phyloP scores from a whole-genome alignment of 2,113 vertebrate genomes.

The Miniopterus natalensis region DNA sequence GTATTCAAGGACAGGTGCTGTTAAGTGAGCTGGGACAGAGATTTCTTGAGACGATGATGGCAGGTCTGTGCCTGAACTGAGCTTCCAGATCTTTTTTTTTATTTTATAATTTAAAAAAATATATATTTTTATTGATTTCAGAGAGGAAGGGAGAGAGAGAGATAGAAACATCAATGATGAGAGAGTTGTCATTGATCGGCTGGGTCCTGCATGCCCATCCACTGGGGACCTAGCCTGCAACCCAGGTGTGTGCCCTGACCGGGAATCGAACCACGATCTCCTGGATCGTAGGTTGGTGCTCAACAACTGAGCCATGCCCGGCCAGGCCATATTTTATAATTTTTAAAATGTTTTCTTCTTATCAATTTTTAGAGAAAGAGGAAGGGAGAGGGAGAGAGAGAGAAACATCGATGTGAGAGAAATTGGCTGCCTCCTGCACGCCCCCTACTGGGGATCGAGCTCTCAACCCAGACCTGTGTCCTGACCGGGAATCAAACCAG shows the following conservation, averaged over 20 bases:
- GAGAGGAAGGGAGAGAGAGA: too few relatives aligned
- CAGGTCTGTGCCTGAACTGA: not conserved
- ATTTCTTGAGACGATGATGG: not conserved
- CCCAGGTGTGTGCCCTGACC: too few relatives aligned
- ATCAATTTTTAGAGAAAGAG: not conserved
- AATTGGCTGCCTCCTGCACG: not conserved
- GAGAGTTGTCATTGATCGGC: too few relatives aligned
- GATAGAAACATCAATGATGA: too few relatives aligned
- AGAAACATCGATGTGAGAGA: not conserved
- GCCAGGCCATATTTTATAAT: too few relatives aligned
- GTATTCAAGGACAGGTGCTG: not conserved
- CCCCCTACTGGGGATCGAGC: not conserved
- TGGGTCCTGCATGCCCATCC: too few relatives aligned
- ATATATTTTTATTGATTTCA: too few relatives aligned
- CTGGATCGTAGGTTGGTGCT: too few relatives aligned
- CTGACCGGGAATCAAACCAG: not conserved
- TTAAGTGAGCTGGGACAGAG: not conserved
- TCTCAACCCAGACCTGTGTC: not conserved
- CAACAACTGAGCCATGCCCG: too few relatives aligned
- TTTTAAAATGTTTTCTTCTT: not conserved
- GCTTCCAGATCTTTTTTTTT: not conserved
- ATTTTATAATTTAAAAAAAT: not conserved
- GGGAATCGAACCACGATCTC: too few relatives aligned
- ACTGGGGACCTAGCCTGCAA: too few relatives aligned
- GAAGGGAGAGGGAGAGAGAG: not conserved